Evolutionary conservation across 2,888 invertebrate genomes (phyloP), one percentile per base, ranked within the genome.

Genomic region (Sipunculus nudus): DNA sequence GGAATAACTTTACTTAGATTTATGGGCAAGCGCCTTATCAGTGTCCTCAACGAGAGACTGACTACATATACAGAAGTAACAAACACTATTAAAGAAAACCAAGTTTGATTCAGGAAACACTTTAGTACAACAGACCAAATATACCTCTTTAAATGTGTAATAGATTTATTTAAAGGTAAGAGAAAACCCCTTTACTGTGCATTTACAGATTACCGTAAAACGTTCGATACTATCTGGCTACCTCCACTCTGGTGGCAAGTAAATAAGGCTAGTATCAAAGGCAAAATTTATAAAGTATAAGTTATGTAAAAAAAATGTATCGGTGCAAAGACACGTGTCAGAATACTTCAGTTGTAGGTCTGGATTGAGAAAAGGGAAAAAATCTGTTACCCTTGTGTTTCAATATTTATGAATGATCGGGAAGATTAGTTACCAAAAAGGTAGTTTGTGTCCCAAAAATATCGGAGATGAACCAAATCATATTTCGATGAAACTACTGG

Each of bases 1-100:
- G 50, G 50, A 16, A 50, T 50, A 6, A 35, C 50, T 8, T 23
- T 50, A 6, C 29, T 50, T 8, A 50, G 50, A n/a, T 50, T 31
- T 21, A 16, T 50, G 8, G 38, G 50, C 21, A 40, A 50, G 21
- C 16, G 35, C 10, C 35, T 50, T 38, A 50, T 38, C 6, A 38
- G 25, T n/a, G 32, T 35, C 19, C 6, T 50, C 5, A 50, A 50
- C 23, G n/a, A 50, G 10, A 31, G 50, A n/a, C 21, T 50, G n/a
- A 16, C 8, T 21, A 6, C 35, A 40, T 50, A n/a, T 19, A 39
- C 13, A 13, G 38, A 50, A 29, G 21, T n/a, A 6, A 50, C 35
- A 31, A 8, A 50, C 10, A 28, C 35, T 10, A 39, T 50, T 16
- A 32, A 16, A 5, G 50, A 50, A 38, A 50, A 38, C n/a, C 50